Evolutionary conservation across 2,113 vertebrate species (phyloP).

Genomic region (Melierax canorus): DNA sequence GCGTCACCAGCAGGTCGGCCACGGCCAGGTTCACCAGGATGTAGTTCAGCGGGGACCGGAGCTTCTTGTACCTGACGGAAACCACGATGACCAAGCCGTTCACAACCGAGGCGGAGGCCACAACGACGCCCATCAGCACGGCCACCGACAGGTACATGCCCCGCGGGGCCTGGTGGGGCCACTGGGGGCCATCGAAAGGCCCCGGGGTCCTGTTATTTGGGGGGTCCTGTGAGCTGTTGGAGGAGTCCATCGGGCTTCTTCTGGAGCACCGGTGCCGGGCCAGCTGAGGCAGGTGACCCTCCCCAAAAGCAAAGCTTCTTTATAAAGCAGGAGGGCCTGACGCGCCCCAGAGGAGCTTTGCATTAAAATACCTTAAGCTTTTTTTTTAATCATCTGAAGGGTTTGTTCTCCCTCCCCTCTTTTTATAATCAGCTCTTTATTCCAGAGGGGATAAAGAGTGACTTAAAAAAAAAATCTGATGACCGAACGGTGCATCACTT

Average conservation of each 20-base stretch:
- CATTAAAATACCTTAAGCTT: constrained; percentile 34
- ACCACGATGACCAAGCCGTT: constrained; percentile 55
- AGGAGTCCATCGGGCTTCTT: not conserved
- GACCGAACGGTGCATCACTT: not conserved
- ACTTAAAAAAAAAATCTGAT: not conserved
- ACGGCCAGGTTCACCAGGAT: constrained; percentile 65
- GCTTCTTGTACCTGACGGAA: constrained; percentile 41
- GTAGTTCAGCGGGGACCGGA: constrained; percentile 59
- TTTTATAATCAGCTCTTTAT: constrained; percentile 56
- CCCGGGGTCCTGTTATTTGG: not conserved
- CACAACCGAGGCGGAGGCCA: not conserved
- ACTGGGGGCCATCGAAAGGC: constrained; percentile 65
- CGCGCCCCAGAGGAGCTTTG: not conserved
- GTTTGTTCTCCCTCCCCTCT: not conserved
- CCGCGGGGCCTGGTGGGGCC: constrained; percentile 50
- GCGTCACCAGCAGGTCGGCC: constrained; percentile 65
- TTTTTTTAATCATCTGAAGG: constrained; percentile 21
- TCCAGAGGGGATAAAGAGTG: constrained; percentile 6
- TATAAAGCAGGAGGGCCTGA: constrained; percentile 25
- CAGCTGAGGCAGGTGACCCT: not conserved
- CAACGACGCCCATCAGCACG: constrained; percentile 44
- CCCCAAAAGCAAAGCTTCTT: not conserved
- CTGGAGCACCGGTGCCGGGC: not conserved
- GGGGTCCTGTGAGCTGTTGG: not conserved
- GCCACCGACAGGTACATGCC: constrained; percentile 19